Percentiles rank a stretch among this genome's conserved stretches.
These are phyloP conservation scores for Arizona elegans DNA, from an alignment of 2,113 vertebrate species.

Conservation along the genomic window DNA sequence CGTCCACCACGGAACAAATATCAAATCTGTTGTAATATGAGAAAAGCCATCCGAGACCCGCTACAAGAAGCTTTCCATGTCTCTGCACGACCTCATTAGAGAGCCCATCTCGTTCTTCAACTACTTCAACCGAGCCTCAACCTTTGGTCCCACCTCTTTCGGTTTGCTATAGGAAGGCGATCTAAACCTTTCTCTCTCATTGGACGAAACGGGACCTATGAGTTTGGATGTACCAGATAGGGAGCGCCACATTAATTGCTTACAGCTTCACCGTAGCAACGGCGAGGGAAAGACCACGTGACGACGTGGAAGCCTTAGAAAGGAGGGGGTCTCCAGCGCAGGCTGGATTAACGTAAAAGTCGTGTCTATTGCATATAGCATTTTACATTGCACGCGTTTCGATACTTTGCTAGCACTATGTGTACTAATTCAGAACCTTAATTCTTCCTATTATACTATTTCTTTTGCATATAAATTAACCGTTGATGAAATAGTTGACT, in stretches of 20 bases:
- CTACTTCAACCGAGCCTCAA: not conserved
- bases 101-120: not conserved
- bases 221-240: not conserved
- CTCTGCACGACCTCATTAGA: not conserved
- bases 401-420: not conserved
- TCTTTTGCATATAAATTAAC: not conserved
- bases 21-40: not conserved
- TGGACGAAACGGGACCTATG: not conserved
- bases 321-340: not conserved
- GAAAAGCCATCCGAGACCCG: not conserved
- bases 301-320: not conserved
- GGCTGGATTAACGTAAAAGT: not conserved
- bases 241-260: not conserved
- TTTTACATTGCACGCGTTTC: not conserved
- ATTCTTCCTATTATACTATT: not conserved
- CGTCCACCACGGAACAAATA: not conserved
- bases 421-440: not conserved
- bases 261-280: constrained; percentile 27
- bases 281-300: not conserved
- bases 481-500: not conserved
- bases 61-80: no score
- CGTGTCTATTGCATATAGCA: not conserved
- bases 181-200: not conserved
- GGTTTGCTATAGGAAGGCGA: not conserved
- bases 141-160: not conserved